Conservation (phyloP, 1,140 invertebrate genomes). For the Fopius arisanus region DNA sequence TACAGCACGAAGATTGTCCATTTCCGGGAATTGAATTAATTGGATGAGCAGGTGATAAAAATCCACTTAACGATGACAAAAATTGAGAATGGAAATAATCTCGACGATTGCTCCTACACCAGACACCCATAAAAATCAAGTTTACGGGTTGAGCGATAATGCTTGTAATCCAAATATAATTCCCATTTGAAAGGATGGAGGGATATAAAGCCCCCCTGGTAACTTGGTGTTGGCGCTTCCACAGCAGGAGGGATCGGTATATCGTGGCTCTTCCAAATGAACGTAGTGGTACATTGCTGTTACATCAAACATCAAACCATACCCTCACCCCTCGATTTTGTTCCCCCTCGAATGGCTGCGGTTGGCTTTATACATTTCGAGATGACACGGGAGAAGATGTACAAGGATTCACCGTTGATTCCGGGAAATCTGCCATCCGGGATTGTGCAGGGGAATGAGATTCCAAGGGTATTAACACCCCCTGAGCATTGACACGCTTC, state of each 20-base stretch:
- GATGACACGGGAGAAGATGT: constrained; percentile 13
- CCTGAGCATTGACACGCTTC: background rate
- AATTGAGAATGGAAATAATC: background rate
- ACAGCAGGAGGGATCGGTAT: constrained; percentile 13
- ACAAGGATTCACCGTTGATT: constrained; percentile 8
- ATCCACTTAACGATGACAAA: background rate
- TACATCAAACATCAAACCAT: constrained; percentile 6
- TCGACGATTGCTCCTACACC: constrained; percentile 20
- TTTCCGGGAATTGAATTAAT: background rate
- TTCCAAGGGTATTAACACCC: background rate
- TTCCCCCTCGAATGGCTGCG: constrained; percentile 25
- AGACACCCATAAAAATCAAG: constrained; percentile 62
- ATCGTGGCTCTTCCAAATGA: background rate
- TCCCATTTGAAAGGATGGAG: constrained; percentile 51
- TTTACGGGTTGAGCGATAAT: constrained; percentile 62
- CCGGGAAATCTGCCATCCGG: background rate
- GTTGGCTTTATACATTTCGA: constrained; percentile 22
- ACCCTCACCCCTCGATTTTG: background rate
- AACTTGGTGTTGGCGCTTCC: constrained; percentile 33
- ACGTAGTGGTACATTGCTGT: constrained; percentile 7
- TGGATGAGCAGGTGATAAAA: background rate
- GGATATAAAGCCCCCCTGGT: constrained; percentile 4
- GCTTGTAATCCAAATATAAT: constrained; percentile 66
- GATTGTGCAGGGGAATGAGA: background rate
- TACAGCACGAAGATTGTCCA: background rate